Base-by-base conservation (phyloP, 2,797 vertebrate species). In the Luscinia luscinia region DNA sequence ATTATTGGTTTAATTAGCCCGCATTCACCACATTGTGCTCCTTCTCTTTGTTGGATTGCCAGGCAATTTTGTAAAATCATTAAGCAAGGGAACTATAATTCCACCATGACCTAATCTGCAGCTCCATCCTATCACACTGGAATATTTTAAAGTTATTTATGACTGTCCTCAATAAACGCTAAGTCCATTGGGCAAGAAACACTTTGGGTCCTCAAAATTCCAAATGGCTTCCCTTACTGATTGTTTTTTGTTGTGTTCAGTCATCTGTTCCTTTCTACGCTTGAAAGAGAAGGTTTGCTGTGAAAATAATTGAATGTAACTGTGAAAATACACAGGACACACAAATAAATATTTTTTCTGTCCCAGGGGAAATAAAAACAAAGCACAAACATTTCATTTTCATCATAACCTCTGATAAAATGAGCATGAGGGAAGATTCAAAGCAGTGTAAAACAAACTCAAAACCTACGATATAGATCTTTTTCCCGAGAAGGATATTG, bases 1-100 rank as follows among this genome's bases (percentile, higher is more conserved):
- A 98, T 98, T 98, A 98, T 98, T 98, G 95, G 96, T 97, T 98
- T 98, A 98, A 98, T 98, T 98, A 98, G 97, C 97, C 89, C 30
- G 96, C 96, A 97, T 97, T 98, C 96, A 97, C 96, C 92, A 97
- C 90, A 41, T 97, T 94, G 82, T 89, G 85, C 95, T 98, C 93
- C 97, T 97, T 97, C 95, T 95, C 97, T 98, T 98, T 98, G 97
- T 97, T 98, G 95, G 62, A 97, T 96, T 98, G 97, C 97, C 97
- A 98, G 95, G 97, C 97, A 98, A 98, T 98, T 98, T 98, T 97
- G 95, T 97, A 97, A 97, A 97, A 98, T 97, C 97, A 98, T 98
- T 98, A 98, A 97, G 97, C 97, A 97, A 96, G 97, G 96, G 97
- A 98, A 97, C 93, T 98, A 87, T 97, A 98, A 98, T 98, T 98